Evolutionary conservation across 2,797 vertebrate genomes (phyloP).

Genomic region (Falco rusticolus): DNA sequence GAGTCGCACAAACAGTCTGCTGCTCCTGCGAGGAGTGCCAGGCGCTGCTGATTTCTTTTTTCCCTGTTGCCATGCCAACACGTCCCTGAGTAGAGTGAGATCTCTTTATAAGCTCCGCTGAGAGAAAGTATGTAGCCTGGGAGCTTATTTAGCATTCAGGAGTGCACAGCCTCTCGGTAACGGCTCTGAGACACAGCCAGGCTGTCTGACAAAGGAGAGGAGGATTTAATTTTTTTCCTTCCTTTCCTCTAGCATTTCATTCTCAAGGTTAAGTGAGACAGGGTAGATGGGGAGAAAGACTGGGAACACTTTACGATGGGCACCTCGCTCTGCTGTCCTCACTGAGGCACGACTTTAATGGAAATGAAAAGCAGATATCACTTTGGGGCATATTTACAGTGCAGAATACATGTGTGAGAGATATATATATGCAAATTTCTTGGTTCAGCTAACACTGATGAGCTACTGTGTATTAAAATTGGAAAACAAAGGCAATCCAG

Average conservation of each 20-base stretch:
- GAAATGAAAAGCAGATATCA: neutral
- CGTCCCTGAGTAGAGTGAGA: constrained; percentile 71
- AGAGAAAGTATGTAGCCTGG: constrained; percentile 65
- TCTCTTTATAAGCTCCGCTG: constrained; percentile 72
- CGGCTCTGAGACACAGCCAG: constrained; percentile 28
- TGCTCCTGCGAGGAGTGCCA: constrained; percentile 13
- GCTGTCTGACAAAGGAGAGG: constrained; percentile 45
- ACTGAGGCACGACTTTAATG: neutral
- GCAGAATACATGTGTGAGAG: neutral
- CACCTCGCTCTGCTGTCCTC: neutral
- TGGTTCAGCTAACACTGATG: neutral
- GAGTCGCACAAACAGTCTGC: neutral
- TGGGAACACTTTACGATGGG: neutral
- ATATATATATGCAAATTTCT: neutral
- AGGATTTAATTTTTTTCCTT: neutral
- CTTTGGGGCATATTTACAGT: neutral
- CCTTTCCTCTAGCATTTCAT: constrained; percentile 23
- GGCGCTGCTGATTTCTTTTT: constrained; percentile 64
- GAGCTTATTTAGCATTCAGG: constrained; percentile 78
- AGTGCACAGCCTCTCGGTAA: constrained; percentile 49
- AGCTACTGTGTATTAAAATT: neutral
- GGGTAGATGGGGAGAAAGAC: neutral
- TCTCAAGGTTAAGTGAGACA: constrained; percentile 49
- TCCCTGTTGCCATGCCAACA: constrained; percentile 88
- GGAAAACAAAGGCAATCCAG: neutral